phyloP scores from a whole-genome alignment of 2,888 invertebrate species.

The Drosophila peninsularis region DNA sequence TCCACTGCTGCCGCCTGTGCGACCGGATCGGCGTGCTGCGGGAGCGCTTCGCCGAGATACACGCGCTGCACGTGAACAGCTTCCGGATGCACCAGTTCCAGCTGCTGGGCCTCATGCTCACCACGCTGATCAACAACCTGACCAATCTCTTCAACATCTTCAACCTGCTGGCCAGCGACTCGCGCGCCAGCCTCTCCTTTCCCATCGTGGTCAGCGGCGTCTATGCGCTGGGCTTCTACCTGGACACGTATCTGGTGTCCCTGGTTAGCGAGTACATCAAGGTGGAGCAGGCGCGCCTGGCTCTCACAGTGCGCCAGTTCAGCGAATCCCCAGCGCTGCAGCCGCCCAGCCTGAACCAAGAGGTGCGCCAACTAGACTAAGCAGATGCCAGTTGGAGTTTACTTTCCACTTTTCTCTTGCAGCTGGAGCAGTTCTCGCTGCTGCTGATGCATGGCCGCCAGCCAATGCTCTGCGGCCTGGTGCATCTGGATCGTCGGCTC shows the following conservation, averaged over 20 bases:
- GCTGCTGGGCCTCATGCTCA: constrained; percentile 72
- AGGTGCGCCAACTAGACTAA: constrained; percentile 42
- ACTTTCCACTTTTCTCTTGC: background rate
- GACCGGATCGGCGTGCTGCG: constrained; percentile 59
- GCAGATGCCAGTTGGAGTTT: background rate
- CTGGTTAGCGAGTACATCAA: constrained; percentile 73
- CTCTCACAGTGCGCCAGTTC: constrained; percentile 60
- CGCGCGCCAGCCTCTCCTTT: constrained; percentile 43
- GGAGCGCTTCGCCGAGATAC: constrained; percentile 44
- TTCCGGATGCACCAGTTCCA: constrained; percentile 76
- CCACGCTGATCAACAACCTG: constrained; percentile 75
- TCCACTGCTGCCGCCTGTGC: constrained; percentile 51
- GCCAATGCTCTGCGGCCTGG: constrained; percentile 71
- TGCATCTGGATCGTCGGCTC: constrained; percentile 69
- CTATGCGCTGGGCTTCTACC: constrained; percentile 72
- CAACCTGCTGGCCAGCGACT: constrained; percentile 66
- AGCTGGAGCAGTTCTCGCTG: constrained; percentile 73
- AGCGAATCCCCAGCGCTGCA: constrained; percentile 42
- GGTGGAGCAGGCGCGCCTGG: constrained; percentile 53
- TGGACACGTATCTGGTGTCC: constrained; percentile 74
- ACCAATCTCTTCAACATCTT: constrained; percentile 76
- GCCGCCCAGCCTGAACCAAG: constrained; percentile 55
- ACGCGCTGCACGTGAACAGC: constrained; percentile 54
- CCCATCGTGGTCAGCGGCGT: constrained; percentile 60
- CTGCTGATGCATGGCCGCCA: constrained; percentile 50